Percentiles rank a stretch among this genome's conserved stretches.
phyloP scores from a whole-genome alignment of 1,140 invertebrate genomes.

The Drosophila leontia region DNA sequence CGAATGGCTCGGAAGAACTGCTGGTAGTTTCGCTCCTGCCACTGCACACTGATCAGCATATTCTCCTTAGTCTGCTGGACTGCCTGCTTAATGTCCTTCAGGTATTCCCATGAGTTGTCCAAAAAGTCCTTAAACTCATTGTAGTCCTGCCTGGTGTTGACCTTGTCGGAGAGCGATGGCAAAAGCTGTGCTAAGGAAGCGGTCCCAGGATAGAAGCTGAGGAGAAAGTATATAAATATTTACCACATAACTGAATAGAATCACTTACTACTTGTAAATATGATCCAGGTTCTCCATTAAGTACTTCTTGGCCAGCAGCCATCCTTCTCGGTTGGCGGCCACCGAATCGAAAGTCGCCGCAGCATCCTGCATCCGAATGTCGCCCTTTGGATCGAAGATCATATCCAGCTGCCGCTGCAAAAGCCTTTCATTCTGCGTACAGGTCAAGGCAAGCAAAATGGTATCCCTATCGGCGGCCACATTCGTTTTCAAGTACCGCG shows the following conservation, averaged over 20 bases:
- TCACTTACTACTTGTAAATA: conserved; percentile 87
- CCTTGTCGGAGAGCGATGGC: conserved; percentile 82
- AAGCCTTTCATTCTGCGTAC: conserved; percentile 89
- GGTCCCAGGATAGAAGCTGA: conserved; percentile 84
- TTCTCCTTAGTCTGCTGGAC: conserved; percentile 85
- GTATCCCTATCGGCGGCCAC: conserved; percentile 88
- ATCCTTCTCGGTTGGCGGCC: conserved; percentile 86
- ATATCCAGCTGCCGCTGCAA: conserved; percentile 89
- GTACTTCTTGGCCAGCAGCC: conserved; percentile 88
- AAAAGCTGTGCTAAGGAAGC: conserved; percentile 82
- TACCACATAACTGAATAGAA: conserved; percentile 1
- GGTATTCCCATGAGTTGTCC: conserved; percentile 68
- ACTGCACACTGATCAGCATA: conserved; percentile 85
- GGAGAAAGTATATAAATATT: neutral
- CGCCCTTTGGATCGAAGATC: conserved; percentile 86
- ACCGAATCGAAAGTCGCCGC: conserved; percentile 86
- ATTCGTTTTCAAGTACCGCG: conserved; percentile 89
- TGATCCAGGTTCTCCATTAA: conserved; percentile 86
- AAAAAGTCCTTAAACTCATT: conserved; percentile 85
- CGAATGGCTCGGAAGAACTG: conserved; percentile 27
- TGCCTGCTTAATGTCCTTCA: conserved; percentile 85
- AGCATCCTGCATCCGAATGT: conserved; percentile 90
- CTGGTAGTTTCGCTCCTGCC: conserved; percentile 80
- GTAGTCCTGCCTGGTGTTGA: conserved; percentile 83
- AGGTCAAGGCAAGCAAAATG: conserved; percentile 89